Evolutionary conservation across 2,113 vertebrate species (phyloP), one percentile per base, ranked within the genome.

Genomic region (Pseudorectes ferrugineus): DNA sequence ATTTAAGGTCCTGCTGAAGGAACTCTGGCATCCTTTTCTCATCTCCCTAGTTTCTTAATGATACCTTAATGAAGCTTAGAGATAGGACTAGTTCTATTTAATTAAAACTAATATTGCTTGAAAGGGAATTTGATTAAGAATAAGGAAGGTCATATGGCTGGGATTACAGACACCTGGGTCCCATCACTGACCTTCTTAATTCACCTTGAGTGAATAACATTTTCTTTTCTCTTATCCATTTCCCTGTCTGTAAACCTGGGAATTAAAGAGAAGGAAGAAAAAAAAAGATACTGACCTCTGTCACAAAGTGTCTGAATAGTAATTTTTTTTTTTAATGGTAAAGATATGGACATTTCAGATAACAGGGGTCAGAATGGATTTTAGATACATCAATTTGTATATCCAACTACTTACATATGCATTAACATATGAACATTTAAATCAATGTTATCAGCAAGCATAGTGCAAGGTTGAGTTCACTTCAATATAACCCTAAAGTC

Each of bases 71-170:
- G 62, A 91, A 91, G 33, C 73, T 81, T 52, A 85, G 86, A 89
- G 68, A 57, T 61, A 72, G 57, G 38, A 78, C 57, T 55, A 63
- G 23, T 48, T 74, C 15, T 75, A 78, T 81, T 91, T 81, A 78
- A 95, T 81, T 87, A 89, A 84, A 91, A 81, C 5, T 72, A 85
- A 52, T 12, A 23, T 17, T 42, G 52, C 61, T 65, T 92, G 42
- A 91, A 85, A 91, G 62, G 25, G 36, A 72, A 85, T 92, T 90
- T 80, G 29, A 90, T 86, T 90, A 92, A 38, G 49, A 93, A 61
- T 52, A 79, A 88, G 49, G 54, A 82, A 79, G 7, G n/a, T 92
- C 8, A 1, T 58, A 67, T 28, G 63, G 55, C 35, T 49, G 49
- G 19, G 35, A 83, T 59, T 80, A 66, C 26, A 88, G 51, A 79